These are phyloP conservation scores for Agelastica alni DNA, from an alignment of 2,888 invertebrate genomes.

Conservation along the genomic window DNA sequence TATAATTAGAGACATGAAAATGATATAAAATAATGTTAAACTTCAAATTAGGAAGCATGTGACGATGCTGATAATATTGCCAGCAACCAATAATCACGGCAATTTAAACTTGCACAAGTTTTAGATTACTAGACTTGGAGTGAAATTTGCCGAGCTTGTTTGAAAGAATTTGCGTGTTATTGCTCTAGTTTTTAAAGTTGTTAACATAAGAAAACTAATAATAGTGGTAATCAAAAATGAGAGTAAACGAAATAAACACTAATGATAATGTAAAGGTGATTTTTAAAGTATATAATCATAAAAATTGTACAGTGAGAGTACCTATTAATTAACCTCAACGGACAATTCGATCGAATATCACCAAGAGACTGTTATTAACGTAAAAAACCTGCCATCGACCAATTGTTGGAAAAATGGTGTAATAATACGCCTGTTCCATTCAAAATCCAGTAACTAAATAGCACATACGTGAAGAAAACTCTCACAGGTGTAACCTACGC, in stretches of 20 bases:
- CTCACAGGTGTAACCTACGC: no score
- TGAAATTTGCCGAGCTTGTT: constrained; percentile 20
- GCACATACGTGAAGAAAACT: no score
- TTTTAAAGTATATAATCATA: no score
- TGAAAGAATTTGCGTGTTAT: constrained; percentile 24
- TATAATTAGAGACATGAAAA: no score
- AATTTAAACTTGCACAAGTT: constrained; percentile 26
- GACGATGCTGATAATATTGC: constrained; percentile 12
- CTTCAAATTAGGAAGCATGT: constrained; percentile 18
- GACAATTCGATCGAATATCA: no score
- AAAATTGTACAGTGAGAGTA: no score
- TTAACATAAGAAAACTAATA: constrained; percentile 14
- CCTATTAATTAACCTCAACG: no score
- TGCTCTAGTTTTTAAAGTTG: constrained; percentile 16
- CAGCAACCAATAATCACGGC: constrained; percentile 26
- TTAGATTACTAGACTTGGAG: constrained; percentile 15
- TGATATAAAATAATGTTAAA: no score
- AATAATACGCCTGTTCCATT: no score
- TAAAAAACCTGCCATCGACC: background rate
- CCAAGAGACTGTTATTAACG: background rate
- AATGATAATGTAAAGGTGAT: no score
- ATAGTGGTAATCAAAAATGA: background rate
- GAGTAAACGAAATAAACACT: background rate
- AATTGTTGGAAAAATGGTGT: background rate
- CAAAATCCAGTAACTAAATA: no score